Percentiles rank a stretch among this genome's conserved stretches.
Conservation (phyloP, 92 coral and sea anemone species). For the Phymanthus crucifer region DNA sequence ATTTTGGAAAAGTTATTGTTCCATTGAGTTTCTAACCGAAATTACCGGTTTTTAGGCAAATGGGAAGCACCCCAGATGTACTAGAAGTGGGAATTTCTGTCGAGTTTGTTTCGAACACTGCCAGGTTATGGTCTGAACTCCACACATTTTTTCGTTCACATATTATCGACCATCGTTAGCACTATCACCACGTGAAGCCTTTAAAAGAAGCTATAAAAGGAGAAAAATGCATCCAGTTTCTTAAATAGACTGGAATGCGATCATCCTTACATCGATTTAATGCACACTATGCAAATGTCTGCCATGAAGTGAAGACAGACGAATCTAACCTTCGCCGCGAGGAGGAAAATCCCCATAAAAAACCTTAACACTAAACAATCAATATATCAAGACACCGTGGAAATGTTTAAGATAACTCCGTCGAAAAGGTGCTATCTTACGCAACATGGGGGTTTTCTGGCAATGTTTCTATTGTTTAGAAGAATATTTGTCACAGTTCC, state of each 20-base stretch:
- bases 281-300: not conserved
- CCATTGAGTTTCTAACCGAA: no score
- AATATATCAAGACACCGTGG: not conserved
- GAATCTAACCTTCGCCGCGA: not conserved
- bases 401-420: not conserved
- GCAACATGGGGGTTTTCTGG: constrained; percentile 1
- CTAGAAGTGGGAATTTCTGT: no score
- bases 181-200: not conserved
- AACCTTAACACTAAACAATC: not conserved
- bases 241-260: not conserved
- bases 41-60: no score
- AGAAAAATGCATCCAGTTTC: not conserved
- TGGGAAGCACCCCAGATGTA: no score
- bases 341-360: not conserved
- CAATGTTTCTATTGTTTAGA: constrained; percentile 3
- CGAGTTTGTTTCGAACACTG: no score
- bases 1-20: no score
- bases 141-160: no score
- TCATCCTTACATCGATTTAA: not conserved
- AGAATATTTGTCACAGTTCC: constrained; percentile 7
- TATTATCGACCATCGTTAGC: no score
- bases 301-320: not conserved
- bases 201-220: not conserved
- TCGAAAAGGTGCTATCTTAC: not conserved
- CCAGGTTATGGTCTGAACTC: no score